phyloP scores from a whole-genome alignment of 23 tunicate genomes.

The Phallusia fumigata region DNA sequence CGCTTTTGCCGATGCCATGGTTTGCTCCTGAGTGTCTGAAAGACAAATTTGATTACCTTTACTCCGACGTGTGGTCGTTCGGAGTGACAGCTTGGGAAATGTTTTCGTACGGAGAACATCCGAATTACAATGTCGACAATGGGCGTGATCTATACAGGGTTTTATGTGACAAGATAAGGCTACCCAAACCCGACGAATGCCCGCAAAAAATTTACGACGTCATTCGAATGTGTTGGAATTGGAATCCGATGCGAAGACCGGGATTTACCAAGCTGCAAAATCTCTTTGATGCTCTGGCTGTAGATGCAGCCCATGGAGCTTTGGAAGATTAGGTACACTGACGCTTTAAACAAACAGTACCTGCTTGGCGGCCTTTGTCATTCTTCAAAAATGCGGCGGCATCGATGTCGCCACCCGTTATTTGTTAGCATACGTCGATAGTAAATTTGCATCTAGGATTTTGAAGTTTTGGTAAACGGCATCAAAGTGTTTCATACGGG shows the following conservation, averaged over 20 bases:
- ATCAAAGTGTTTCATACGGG: too few species aligned
- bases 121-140: constrained; percentile 26
- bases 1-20: constrained; percentile 87
- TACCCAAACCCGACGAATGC: not conserved
- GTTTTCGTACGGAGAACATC: constrained; percentile 72
- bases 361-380: too few species aligned
- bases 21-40: constrained; percentile 79
- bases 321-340: too few species aligned
- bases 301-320: too few species aligned
- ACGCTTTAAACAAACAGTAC: too few species aligned
- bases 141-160: not conserved
- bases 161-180: not conserved
- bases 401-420: too few species aligned
- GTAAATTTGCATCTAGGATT: too few species aligned
- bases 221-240: not conserved
- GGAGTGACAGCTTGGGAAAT: constrained; percentile 94
- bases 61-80: constrained; percentile 91
- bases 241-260: not conserved
- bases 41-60: constrained; percentile 26
- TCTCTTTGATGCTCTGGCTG: not conserved
- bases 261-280: not conserved
- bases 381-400: too few species aligned
- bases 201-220: not conserved
- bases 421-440: too few species aligned
- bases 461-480: too few species aligned